These are phyloP conservation scores for Baronia brevicornis DNA, from an alignment of 2,888 invertebrate genomes.

Conservation along the genomic window DNA sequence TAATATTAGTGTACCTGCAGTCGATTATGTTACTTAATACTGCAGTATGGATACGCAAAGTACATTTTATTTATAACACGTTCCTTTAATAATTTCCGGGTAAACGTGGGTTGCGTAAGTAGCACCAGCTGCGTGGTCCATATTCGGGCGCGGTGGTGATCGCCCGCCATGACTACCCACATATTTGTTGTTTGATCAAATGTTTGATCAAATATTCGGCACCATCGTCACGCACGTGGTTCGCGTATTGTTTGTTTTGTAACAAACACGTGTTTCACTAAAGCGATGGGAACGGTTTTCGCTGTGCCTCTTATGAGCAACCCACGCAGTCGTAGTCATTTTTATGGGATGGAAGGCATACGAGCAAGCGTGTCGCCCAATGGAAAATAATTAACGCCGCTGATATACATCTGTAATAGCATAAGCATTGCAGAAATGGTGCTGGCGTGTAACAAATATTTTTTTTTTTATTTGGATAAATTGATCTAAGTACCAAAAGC, in stretches of 20 bases:
- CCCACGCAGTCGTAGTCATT: too few relatives aligned
- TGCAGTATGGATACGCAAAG: slow-evolving; percentile 2
- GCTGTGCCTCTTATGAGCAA: too few relatives aligned
- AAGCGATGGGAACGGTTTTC: neutral
- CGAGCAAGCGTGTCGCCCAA: too few relatives aligned
- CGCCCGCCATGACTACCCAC: slow-evolving; percentile 28
- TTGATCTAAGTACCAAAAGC: too few relatives aligned
- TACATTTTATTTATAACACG: slow-evolving; percentile 4
- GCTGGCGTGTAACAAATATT: too few relatives aligned
- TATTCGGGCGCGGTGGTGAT: slow-evolving; percentile 28
- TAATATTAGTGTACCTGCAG: too few relatives aligned
- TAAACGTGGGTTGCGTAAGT: slow-evolving; percentile 20
- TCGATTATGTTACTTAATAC: neutral
- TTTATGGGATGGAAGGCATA: too few relatives aligned
- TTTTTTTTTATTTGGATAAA: too few relatives aligned
- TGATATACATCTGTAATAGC: too few relatives aligned
- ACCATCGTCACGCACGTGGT: slow-evolving; percentile 3
- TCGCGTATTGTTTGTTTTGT: slow-evolving; percentile 7
- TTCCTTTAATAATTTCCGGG: slow-evolving; percentile 4
- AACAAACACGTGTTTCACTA: slow-evolving; percentile 4
- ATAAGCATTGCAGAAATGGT: too few relatives aligned
- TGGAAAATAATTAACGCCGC: too few relatives aligned
- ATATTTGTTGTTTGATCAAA: slow-evolving; percentile 17
- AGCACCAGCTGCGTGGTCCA: slow-evolving; percentile 29
- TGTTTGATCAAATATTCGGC: slow-evolving; percentile 12